Base-by-base conservation (phyloP, 2,888 invertebrate genomes). In the Neoitamus cyanurus region DNA sequence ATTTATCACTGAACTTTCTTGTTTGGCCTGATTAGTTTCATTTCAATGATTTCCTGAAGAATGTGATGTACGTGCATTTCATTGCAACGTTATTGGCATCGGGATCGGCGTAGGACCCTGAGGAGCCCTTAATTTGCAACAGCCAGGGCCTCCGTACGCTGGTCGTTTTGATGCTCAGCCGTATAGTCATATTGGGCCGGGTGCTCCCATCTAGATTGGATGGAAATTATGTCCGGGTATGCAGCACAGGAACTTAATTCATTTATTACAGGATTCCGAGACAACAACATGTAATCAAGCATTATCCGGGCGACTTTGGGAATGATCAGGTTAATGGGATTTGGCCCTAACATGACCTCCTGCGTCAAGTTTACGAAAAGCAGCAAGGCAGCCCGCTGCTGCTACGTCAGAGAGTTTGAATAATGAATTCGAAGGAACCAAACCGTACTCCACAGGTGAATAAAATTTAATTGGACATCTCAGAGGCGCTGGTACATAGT, bases 1-100 rank as follows among this genome's bases (percentile, higher is more conserved):
- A 73, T 73, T 73, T 73, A 73, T 34, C 36, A 34, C 34, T 36
- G 36, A 73, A 73, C 34, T 73, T 73, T 73, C 73, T 73, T 73
- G 73, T 73, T 34, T 73, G 73, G 36, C 73, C 73, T 73, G 73
- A 73, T 73, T 73, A 73, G 73, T 73, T 73, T 36, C 34, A 73
- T 4, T 73, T 73, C 36, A 73, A 73, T 73, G 73, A 73, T 73
- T 73, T 20, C 73, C 37, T 73, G 73, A 73, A 73, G 73, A 34
- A 73, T 73, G 73, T 73, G 34, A 73, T 73, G 34, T 34, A 73
- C 34, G 36, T 73, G 73, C 7, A 73, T 73, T 34, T 73, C 73
- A 34, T 34, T 73, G 20, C 31, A 73, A 31, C 31, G 6, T 73
- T 34, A 36, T 36, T 73, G 31, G 34, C 31, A 73, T 73, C 58